Conservation (phyloP, 2,113 vertebrate species). For the Trematocara nigrifrons region DNA sequence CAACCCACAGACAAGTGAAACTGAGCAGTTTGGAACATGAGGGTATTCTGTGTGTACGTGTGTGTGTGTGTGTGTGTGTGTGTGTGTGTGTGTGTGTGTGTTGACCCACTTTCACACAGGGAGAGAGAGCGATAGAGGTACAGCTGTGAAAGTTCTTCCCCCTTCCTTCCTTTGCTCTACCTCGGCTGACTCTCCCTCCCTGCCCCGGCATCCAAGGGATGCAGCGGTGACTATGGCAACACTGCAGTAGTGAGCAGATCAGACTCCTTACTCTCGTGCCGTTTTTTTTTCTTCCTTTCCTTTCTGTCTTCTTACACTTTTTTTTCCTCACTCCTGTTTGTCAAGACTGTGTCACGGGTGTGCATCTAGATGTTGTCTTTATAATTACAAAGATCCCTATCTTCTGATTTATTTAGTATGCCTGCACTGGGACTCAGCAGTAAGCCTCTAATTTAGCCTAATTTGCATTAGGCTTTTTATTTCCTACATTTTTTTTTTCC, state of each 20-base stretch:
- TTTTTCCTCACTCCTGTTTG: background rate
- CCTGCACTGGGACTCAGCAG: background rate
- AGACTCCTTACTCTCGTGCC: background rate
- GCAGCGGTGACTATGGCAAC: constrained; percentile 58
- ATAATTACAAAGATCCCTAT: constrained; percentile 45
- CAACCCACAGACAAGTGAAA: background rate
- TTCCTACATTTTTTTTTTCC: background rate
- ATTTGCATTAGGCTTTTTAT: constrained; percentile 28
- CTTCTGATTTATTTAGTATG: constrained; percentile 23
- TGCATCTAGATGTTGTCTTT: constrained; percentile 41
- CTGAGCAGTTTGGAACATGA: constrained; percentile 18
- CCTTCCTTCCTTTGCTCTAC: background rate
- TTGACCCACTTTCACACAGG: constrained; percentile 57
- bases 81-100: constrained; percentile 15
- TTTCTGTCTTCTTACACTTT: background rate
- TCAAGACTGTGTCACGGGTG: constrained; percentile 18
- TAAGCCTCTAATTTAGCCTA: constrained; percentile 17
- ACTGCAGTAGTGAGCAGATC: constrained; percentile 31
- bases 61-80: constrained; percentile 6
- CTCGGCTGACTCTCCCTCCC: constrained; percentile 9
- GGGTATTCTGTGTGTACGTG: background rate
- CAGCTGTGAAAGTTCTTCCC: constrained; percentile 33
- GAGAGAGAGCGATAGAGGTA: background rate
- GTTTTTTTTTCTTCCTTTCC: background rate
- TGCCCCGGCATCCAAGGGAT: constrained; percentile 27